Percentiles rank a stretch among this genome's conserved stretches.
phyloP scores from a whole-genome alignment of 53 echinoderm and acorn worm species.

The Astropecten irregularis region DNA sequence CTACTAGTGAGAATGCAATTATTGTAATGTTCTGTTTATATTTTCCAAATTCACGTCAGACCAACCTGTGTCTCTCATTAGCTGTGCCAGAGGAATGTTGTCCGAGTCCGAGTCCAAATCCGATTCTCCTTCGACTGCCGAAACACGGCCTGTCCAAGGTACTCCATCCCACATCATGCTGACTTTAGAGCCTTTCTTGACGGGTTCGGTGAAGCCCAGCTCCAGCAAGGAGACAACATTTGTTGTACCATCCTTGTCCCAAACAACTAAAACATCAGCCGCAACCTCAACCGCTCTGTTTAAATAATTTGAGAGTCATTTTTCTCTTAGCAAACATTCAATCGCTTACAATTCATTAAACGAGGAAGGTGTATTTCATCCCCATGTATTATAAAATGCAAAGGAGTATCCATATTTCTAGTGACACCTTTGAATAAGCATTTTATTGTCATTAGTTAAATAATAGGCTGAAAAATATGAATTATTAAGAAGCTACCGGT shows the following conservation, averaged over 20 bases:
- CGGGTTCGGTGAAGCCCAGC: not conserved
- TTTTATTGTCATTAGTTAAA: no score
- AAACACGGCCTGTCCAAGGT: conserved; percentile 15
- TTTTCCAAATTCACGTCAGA: not conserved
- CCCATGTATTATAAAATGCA: no score
- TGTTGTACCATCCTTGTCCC: conserved; percentile 23
- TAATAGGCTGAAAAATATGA: no score
- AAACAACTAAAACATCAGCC: conserved; percentile 20
- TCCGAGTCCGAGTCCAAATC: conserved; percentile 16
- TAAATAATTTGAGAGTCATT: not conserved
- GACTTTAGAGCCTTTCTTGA: conserved; percentile 2
- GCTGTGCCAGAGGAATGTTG: not conserved
- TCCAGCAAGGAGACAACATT: conserved; percentile 17
- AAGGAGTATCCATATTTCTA: no score
- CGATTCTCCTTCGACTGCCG: not conserved
- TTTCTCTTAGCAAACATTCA: not conserved
- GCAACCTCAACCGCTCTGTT: not conserved
- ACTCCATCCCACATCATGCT: conserved; percentile 21
- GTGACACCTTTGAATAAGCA: no score
- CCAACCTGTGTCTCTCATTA: conserved; percentile 2
- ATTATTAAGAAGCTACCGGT: no score
- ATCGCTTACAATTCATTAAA: no score
- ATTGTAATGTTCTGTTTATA: not conserved
- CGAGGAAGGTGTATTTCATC: no score
- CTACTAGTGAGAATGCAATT: not conserved